Evolutionary conservation across 1,140 invertebrate genomes (phyloP).

Genomic region (Polyergus mexicanus): DNA sequence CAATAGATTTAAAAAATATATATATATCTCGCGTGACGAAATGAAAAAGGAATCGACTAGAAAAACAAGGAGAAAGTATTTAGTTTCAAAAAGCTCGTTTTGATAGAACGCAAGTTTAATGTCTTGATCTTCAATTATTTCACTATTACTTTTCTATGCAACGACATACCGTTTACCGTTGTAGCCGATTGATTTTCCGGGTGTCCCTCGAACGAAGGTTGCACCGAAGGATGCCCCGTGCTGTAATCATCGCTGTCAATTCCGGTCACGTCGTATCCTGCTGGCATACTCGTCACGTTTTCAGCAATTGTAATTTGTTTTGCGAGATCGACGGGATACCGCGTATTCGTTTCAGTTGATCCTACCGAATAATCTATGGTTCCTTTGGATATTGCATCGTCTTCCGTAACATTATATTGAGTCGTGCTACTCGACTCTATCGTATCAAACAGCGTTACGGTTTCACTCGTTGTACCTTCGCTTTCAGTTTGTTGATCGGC

Average conservation of each 20-base stretch:
- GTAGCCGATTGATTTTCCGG: conserved; percentile 1
- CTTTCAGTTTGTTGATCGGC: background rate
- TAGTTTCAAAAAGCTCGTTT: background rate
- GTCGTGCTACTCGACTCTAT: background rate
- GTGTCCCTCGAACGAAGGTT: conserved; percentile 58
- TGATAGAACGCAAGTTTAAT: background rate
- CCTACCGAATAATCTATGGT: background rate
- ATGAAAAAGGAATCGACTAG: background rate
- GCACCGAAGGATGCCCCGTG: conserved; percentile 52
- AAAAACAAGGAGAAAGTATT: background rate
- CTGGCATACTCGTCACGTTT: conserved; percentile 42
- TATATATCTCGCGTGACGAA: background rate
- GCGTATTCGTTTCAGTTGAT: background rate
- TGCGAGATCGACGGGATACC: background rate
- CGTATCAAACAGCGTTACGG: background rate
- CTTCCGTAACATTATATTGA: background rate
- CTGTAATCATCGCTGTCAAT: background rate
- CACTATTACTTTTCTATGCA: background rate
- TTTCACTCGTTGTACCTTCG: background rate
- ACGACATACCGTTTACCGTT: background rate
- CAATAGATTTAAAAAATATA: background rate
- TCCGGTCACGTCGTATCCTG: conserved; percentile 55
- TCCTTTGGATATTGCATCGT: background rate
- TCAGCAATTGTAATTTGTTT: background rate
- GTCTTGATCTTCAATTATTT: conserved; percentile 50